Base-by-base conservation (phyloP, 2,113 vertebrate species). In the Chelonoidis abingdonii region DNA sequence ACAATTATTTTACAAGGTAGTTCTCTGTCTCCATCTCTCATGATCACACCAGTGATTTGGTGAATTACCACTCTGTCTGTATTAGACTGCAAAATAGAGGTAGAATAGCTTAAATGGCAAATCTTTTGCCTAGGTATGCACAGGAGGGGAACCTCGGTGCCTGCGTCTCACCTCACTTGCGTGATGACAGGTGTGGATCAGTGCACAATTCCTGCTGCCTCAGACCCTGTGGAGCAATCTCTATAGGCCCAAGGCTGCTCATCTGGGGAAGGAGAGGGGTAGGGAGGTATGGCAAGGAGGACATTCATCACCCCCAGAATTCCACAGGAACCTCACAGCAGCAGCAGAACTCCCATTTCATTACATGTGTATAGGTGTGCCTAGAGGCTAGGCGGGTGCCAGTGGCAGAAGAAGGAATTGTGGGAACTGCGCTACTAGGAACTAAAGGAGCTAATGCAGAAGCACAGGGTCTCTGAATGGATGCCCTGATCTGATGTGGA, bases 401-500 rank as follows among this genome's bases (percentile, higher is more conserved):
- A 53, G 1, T 17, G 53, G 19, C 76, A 25, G 59, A 88, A 86
- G 65, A 79, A 83, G 14, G 5, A 79, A 24, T 12, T 22, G 52
- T 88, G 22, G 31, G 7, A 65, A 14, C 62, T 17, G 13, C 62
- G 17, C 7, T 65, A 35, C 16, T 1, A 80, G 17, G 22, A 10
- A 83, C 50, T 82, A 8, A 24, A 3, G 16, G 2, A 8, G 17
- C 10, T 35, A 29, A 65, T 62, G 12, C 31, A 84, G 69, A 29
- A 22, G 13, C 3, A 44, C 2, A 1, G 1, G 0, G 10, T 4
- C 85, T 56, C 44, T 47, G 22, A 16, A 75, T 35, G 25, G 84
- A 79, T 19, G 2, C 24, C 53, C 5, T 87, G 14, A 29, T 7
- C 44, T 91, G 86, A 50, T 87, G 2, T 69, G 41, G 10, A 31